Conservation (phyloP, 2,113 vertebrate genomes). For the Leucopsar rothschildi region DNA sequence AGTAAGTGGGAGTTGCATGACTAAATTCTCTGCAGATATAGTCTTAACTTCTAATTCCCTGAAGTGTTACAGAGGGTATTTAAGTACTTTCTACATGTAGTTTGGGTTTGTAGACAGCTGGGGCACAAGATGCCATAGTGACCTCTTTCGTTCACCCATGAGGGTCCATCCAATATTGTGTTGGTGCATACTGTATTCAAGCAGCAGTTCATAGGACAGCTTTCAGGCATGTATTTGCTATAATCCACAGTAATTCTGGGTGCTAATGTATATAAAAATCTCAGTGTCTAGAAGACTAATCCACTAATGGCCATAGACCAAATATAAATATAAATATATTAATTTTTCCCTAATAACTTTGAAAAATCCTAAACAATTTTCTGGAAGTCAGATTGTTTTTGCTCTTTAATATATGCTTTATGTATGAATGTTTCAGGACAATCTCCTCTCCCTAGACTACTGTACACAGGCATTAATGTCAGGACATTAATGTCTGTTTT, state of each 20-base stretch:
- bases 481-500: conserved; percentile 27
- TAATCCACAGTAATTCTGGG: not conserved
- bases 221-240: not conserved
- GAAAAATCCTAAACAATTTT: not conserved
- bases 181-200: not conserved
- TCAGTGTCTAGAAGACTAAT: conserved; percentile 13
- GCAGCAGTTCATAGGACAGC: not conserved
- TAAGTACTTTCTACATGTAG: not conserved
- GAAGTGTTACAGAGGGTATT: not conserved
- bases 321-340: conserved; percentile 12
- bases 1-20: not conserved
- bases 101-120: not conserved
- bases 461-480: not conserved
- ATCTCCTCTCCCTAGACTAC: not conserved
- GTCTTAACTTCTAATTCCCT: not conserved
- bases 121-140: not conserved
- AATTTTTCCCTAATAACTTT: not conserved
- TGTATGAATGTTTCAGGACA: not conserved
- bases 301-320: not conserved
- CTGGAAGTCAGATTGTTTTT: not conserved
- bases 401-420: not conserved
- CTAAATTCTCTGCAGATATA: not conserved
- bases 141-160: not conserved
- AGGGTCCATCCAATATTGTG: not conserved
- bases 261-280: conserved; percentile 13